phyloP scores from a whole-genome alignment of 2,113 vertebrate species.

The Gracilinanus agilis region DNA sequence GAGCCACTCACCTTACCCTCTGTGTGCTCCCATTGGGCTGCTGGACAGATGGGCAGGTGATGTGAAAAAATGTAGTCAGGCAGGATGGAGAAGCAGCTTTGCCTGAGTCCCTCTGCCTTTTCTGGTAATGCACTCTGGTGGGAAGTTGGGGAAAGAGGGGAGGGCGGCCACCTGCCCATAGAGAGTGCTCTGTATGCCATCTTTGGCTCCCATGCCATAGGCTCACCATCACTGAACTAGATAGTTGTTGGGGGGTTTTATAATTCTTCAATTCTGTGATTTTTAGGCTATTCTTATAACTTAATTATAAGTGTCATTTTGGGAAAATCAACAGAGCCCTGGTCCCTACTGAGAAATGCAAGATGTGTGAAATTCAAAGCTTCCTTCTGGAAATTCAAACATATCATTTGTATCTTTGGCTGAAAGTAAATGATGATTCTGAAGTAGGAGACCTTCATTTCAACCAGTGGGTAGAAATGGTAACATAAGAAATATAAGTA shows the following conservation, averaged over 20 bases:
- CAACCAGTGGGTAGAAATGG: neutral
- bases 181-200: too few relatives aligned
- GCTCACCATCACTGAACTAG: neutral
- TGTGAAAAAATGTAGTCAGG: too few relatives aligned
- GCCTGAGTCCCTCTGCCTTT: too few relatives aligned
- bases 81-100: too few relatives aligned
- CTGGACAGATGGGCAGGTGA: too few relatives aligned
- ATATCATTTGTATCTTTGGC: neutral
- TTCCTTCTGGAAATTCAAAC: neutral
- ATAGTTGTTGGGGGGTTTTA: neutral
- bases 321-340: neutral
- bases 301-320: neutral
- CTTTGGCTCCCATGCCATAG: too few relatives aligned
- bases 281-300: neutral
- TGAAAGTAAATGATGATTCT: neutral
- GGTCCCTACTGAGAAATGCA: neutral
- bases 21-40: too few relatives aligned
- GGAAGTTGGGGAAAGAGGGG: too few relatives aligned
- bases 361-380: neutral
- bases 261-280: neutral
- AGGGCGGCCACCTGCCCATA: too few relatives aligned
- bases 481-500: neutral
- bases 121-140: too few relatives aligned
- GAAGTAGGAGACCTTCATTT: neutral
- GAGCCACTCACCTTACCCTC: too few relatives aligned